phyloP scores from a whole-genome alignment of 35 echinoderm and acorn worm genomes.

The Acanthaster planci region DNA sequence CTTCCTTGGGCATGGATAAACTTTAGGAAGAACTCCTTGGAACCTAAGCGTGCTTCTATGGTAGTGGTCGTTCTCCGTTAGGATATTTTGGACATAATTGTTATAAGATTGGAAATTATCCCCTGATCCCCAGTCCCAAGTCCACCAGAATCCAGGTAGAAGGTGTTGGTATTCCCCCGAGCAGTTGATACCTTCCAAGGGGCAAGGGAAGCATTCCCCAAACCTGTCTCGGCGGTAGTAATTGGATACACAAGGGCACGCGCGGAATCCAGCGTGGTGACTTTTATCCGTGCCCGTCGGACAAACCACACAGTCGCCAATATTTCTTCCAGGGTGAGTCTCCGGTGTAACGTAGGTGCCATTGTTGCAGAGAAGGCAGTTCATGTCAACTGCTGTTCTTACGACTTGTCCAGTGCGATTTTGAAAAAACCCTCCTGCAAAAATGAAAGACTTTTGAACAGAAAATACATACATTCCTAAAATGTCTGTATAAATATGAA shows the following conservation, averaged over 20 bases:
- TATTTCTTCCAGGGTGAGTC: neutral
- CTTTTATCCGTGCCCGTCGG: conserved; percentile 45
- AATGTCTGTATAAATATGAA: no score
- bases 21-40: neutral
- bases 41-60: neutral
- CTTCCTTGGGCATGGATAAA: neutral
- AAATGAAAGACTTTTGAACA: no score
- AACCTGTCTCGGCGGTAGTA: conserved; percentile 44
- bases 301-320: conserved; percentile 21
- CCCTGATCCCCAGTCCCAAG: conserved; percentile 19
- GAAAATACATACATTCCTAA: no score
- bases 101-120: neutral
- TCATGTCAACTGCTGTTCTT: no score
- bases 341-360: conserved; percentile 23
- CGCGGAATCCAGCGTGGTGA: conserved; percentile 38
- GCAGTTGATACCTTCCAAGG: conserved; percentile 18
- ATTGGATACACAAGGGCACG: conserved; percentile 40
- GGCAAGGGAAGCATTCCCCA: neutral
- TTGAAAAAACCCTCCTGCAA: no score
- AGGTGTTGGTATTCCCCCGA: conserved; percentile 33
- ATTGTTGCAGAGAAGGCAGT: no score
- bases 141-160: conserved; percentile 48
- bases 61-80: neutral
- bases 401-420: no score
- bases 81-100: neutral